Conservation (phyloP, 2,888 invertebrate species). For the Agonopterix alstromeriana region DNA sequence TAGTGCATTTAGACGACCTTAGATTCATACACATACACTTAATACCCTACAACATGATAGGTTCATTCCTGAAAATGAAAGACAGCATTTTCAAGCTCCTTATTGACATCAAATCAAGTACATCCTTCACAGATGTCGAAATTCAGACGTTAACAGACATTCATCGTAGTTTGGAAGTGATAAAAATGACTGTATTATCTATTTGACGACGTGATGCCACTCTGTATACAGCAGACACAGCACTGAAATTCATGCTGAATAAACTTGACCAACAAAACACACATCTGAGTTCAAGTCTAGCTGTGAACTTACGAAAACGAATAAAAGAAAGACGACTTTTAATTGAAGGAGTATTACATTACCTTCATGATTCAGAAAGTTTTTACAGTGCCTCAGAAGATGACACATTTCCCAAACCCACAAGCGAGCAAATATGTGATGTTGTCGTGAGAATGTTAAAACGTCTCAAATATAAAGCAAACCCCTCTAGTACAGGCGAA, state of each 20-base stretch:
- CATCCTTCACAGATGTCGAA: slow-evolving; percentile 6
- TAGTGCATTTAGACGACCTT: no score
- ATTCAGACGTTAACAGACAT: slow-evolving; percentile 5
- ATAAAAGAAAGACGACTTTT: neutral
- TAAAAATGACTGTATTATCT: neutral
- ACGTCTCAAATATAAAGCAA: slow-evolving; percentile 3
- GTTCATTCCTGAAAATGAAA: slow-evolving; percentile 9
- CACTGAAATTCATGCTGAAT: neutral
- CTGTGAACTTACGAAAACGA: neutral
- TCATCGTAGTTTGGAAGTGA: slow-evolving; percentile 6
- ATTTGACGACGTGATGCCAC: neutral
- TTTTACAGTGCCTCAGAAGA: neutral
- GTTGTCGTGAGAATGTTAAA: slow-evolving; percentile 2
- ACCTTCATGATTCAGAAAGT: slow-evolving; percentile 4
- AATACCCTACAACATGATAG: slow-evolving; percentile 11
- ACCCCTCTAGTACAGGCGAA: neutral
- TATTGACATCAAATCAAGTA: slow-evolving; percentile 5
- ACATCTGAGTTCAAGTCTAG: neutral
- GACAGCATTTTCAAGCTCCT: slow-evolving; percentile 6
- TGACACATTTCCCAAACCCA: slow-evolving; percentile 1
- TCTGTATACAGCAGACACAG: neutral
- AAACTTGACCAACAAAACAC: neutral
- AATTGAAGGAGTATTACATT: slow-evolving; percentile 7
- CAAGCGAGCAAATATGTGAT: slow-evolving; percentile 4
- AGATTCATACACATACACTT: no score